Percentiles rank a stretch among this genome's conserved stretches.
Conservation (phyloP, 2,888 invertebrate species). For the Drosophila mimica region DNA sequence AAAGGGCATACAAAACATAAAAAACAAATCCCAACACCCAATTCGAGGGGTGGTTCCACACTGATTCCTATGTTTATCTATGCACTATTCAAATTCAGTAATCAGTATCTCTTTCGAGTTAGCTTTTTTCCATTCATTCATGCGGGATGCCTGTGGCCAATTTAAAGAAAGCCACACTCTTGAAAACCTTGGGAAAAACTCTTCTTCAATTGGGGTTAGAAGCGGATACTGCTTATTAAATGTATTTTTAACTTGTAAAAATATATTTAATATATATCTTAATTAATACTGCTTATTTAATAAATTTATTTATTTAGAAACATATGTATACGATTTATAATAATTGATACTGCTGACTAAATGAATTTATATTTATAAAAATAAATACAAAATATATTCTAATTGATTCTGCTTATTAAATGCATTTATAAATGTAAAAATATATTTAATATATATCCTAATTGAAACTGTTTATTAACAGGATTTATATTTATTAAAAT, state of each 20-base stretch:
- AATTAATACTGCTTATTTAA: background rate
- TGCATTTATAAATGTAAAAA: background rate
- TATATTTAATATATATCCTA: background rate
- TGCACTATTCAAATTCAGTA: conserved; percentile 40
- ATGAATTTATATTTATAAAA: background rate
- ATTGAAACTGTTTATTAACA: fast-evolving
- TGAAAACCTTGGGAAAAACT: conserved; percentile 20
- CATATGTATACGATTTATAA: background rate
- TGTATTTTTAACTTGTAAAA: too few species aligned
- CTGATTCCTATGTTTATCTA: conserved; percentile 42
- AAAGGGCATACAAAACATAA: conserved; percentile 4
- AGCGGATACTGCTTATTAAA: background rate
- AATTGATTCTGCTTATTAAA: background rate
- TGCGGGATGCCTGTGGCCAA: conserved; percentile 36
- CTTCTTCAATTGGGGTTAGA: background rate
- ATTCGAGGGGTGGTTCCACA: conserved; percentile 38
- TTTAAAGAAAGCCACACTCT: conserved; percentile 17
- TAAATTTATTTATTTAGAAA: background rate
- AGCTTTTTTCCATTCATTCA: background rate
- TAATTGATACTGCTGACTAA: background rate
- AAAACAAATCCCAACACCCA: conserved; percentile 16
- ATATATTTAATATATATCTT: too few species aligned
- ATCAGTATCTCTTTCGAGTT: conserved; percentile 23
- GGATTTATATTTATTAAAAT: too few species aligned
- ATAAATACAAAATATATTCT: background rate